Base-by-base conservation (phyloP, 1,140 invertebrate species). In the Drosophila sturtevanti region DNA sequence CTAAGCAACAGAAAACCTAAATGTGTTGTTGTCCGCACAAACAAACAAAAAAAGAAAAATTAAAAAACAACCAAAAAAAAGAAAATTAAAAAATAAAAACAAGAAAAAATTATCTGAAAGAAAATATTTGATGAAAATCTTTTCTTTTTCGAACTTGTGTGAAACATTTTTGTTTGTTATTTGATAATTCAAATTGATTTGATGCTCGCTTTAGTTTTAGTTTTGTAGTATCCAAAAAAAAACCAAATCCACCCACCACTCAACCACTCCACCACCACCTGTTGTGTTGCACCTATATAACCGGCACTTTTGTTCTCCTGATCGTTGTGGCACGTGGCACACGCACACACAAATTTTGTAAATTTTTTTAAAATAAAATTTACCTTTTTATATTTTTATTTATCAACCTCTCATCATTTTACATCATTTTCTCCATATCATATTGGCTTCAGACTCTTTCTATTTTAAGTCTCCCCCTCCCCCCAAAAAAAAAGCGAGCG, bases 11-110 rank as follows among this genome's bases (percentile, higher is more conserved):
- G 2, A 21, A 48, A 89, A 84, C 67, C 67, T 77, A 76, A 80
- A 60, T 87, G 74, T 75, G 72, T 74, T 87, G 85, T 85, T 86
- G 72, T 77, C 74, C 73, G 74, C 74, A 77, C 74, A 60, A 70
- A 68, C 24, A 78, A 71, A n/a, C 48, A 62, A 63, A 68, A 70
- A 44, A 21, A 65, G n/a, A n/a, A 58, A 77, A 66, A 14, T 61
- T 12, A 60, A 72, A 48, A 37, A 67, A 66, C 65, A 12, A 14
- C n/a, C n/a, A 22, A 65, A 10, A 34, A 54, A 65, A 67, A 41
- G 61, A 58, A 77, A 66, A 14, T 61, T 12, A 60, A 72, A 48
- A 37, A 67, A 66, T 65, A 12, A 14, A 27, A 61, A 51, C 31
- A 55, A 6, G 59, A 60, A 60, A 56, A 35, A 41, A 27, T 16